Evolutionary conservation across 2,888 invertebrate species (phyloP), one percentile per base, ranked within the genome.

Genomic region (Hirtodrosophila histrioides): DNA sequence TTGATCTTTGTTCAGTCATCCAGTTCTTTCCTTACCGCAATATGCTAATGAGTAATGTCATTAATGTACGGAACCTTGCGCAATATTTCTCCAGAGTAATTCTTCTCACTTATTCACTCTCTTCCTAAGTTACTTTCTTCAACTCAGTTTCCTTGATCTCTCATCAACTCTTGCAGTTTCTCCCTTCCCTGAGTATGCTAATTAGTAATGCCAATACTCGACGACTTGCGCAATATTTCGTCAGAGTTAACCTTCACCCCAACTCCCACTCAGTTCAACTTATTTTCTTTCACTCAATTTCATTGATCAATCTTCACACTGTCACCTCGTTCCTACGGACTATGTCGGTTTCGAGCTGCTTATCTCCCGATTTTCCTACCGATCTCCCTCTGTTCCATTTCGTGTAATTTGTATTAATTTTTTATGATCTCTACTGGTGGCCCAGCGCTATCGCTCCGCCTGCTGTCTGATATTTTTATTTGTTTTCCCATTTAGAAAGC

Each of bases 401-500:
- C 67, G 53, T 77, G 50, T 81, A 86, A 81, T 84, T 77, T 84
- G 71, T 86, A 78, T 84, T 84, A 80, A 80, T 80, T 80, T 86
- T 80, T 86, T 77, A 86, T 68, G 81, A 83, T 54, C 80, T 75
- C 76, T 44, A 51, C 60, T 76, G 83, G 76, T 69, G 65, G 73
- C 69, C 64, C 46, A 17, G 17, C 17, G 17, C 17, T 17, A 17
- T 17, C 17, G 17, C 17, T 17, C 17, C 44, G 48, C 11, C 49
- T 37, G 17, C 35, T 46, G 35, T 29, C 53, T 36, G 46, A 49
- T 63, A 58, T 49, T 64, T 62, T 80, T 86, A 77, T 81, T 84
- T 86, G 85, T 81, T 86, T 80, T 71, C 74, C 81, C 81, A 84
- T 82, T 86, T 86, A 74, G 86, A 86, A 74, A 85, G 69, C 78